Percentiles rank a stretch among this genome's conserved stretches.
phyloP scores from a whole-genome alignment of 2,113 vertebrate genomes.

The Dasyprocta punctata region DNA sequence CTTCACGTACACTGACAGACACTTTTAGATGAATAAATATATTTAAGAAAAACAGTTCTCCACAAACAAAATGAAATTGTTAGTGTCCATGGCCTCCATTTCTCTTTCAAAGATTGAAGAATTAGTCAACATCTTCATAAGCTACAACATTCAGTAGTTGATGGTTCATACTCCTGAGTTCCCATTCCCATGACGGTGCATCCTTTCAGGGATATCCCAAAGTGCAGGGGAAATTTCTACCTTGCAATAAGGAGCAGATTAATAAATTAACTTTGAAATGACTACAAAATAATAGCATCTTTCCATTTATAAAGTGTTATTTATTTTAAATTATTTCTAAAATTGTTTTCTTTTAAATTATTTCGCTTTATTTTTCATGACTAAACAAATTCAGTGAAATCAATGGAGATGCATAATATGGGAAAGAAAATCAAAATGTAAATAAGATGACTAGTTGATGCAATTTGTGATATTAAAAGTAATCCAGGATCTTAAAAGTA shows the following conservation, averaged over 20 bases:
- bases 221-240: not conserved
- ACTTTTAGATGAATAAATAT: not conserved
- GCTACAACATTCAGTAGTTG: not conserved
- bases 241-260: slow-evolving; percentile 41
- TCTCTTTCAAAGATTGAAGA: not conserved
- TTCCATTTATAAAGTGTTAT: not conserved
- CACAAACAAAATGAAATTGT: not conserved
- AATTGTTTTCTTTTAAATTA: not conserved
- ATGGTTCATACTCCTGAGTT: not conserved
- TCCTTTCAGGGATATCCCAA: not conserved
- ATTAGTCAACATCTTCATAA: not conserved
- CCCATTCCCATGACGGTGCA: not conserved
- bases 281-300: not conserved
- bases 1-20: not conserved
- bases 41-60: no score
- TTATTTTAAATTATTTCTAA: not conserved
- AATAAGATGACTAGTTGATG: not conserved
- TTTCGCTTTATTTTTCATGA: slow-evolving; percentile 13
- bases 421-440: slow-evolving; percentile 18
- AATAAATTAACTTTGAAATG: slow-evolving; percentile 66
- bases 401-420: not conserved
- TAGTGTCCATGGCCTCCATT: not conserved
- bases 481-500: not conserved
- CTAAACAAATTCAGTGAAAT: not conserved
- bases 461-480: not conserved